Evolutionary conservation across 1,140 invertebrate genomes (phyloP), one percentile per base, ranked within the genome.

Genomic region (Eurosta solidaginis): DNA sequence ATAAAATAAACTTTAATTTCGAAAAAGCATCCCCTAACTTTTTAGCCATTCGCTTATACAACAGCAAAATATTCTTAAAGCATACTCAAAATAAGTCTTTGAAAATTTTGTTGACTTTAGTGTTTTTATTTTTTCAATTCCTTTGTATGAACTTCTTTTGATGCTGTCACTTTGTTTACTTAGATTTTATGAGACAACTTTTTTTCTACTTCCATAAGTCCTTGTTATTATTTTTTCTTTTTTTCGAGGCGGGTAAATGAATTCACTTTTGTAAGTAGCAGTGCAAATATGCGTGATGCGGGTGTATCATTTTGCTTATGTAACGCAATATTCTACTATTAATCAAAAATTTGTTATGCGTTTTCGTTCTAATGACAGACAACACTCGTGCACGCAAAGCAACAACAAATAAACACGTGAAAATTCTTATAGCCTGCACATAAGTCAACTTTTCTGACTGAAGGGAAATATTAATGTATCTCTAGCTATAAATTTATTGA

Each of bases 331-430:
- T 75, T n/a, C n/a, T n/a, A 78, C 82, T 82, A 84, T 84, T 84
- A 83, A 84, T 84, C 83, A 83, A 84, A 84, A 82, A 84, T 82
- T 82, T 80, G 81, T 84, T 80, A 80, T 52, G 81, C 82, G 81
- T 77, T 81, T 83, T 78, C 81, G 44, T 20, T 45, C 12, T 25
- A 27, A 17, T 44, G 10, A 29, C 3, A 20, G 36, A 74, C 40
- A 73, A 3, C 73, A 3, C 45, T 2, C 22, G 25, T 73, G 10
- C 36, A 75, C 27, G 14, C 27, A 17, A 47, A 45, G 27, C 3
- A 42, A 33, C 27, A 40, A n/a, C n/a, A n/a, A n/a, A n/a, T n/a
- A n/a, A n/a, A n/a, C n/a, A n/a, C n/a, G n/a, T n/a, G n/a, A n/a
- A n/a, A n/a, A n/a, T n/a, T n/a, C n/a, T n/a, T n/a, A n/a, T n/a